Percentiles rank a stretch among this genome's conserved stretches.
These are phyloP conservation scores for Yoshiicerus persimilis DNA, from an alignment of 1,140 invertebrate species.

Conservation along the genomic window DNA sequence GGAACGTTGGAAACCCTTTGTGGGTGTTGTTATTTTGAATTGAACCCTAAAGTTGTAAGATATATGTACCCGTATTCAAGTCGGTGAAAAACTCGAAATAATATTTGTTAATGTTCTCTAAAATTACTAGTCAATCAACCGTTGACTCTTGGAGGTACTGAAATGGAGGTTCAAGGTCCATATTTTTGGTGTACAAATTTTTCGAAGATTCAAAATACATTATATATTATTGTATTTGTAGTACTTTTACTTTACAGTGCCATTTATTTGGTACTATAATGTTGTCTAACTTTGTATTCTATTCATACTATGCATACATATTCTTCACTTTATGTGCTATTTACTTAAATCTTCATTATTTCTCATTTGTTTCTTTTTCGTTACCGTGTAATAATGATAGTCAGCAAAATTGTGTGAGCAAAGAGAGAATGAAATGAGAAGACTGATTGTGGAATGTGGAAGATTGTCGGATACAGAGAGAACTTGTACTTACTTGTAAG, in stretches of 20 bases:
- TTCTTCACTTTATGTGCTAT: neutral
- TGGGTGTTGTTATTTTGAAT: neutral
- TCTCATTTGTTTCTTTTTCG: neutral
- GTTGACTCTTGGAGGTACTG: neutral
- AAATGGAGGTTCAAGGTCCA: neutral
- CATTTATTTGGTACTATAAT: neutral
- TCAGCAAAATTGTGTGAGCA: neutral
- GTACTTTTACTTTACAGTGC: neutral
- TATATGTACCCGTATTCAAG: neutral
- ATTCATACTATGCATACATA: neutral
- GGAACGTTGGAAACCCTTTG: neutral
- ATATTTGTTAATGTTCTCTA: neutral
- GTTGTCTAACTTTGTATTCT: neutral
- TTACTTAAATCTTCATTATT: neutral
- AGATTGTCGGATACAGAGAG: neutral
- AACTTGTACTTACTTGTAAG: neutral
- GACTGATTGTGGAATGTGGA: neutral
- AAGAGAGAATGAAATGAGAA: neutral
- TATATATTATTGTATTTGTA: neutral
- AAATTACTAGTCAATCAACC: neutral
- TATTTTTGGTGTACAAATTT: neutral
- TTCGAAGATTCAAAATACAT: neutral
- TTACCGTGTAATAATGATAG: neutral
- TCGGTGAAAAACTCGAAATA: neutral
- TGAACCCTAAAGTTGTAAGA: neutral